Percentiles rank a stretch among this genome's conserved stretches.
These are phyloP conservation scores for Crotalus viridis DNA, from an alignment of 2,113 vertebrate species.

Conservation along the genomic window DNA sequence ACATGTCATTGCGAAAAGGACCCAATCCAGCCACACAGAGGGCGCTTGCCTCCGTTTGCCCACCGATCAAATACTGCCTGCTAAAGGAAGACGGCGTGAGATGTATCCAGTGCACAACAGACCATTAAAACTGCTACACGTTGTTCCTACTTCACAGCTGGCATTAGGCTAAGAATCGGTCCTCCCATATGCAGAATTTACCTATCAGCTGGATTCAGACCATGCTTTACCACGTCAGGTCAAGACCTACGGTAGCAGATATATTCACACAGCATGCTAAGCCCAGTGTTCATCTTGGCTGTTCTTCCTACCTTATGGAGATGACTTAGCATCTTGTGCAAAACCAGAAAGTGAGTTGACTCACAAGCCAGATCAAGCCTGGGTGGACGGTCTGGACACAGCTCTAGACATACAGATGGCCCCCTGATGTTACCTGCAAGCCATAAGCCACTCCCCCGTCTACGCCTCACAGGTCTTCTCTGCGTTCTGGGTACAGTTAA, in stretches of 20 bases:
- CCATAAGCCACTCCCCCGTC: neutral
- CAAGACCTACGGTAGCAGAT: neutral
- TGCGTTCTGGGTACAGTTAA: slow-evolving; percentile 69
- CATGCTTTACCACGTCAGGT: neutral
- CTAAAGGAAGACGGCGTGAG: slow-evolving; percentile 12
- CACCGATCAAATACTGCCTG: slow-evolving; percentile 16
- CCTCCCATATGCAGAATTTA: neutral
- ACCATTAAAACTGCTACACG: slow-evolving; percentile 39
- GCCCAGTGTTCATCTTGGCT: neutral
- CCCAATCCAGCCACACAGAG: neutral
- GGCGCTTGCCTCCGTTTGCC: neutral
- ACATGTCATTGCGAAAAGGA: slow-evolving; percentile 21
- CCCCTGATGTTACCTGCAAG: neutral
- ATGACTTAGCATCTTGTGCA: neutral
- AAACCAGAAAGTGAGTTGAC: neutral
- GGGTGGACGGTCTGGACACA: neutral
- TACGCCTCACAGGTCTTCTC: slow-evolving; percentile 55
- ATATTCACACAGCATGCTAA: neutral
- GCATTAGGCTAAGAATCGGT: slow-evolving; percentile 25
- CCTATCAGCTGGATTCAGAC: neutral
- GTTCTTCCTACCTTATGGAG: neutral
- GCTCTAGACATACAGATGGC: neutral
- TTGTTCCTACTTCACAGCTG: slow-evolving; percentile 32
- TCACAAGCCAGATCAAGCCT: neutral
- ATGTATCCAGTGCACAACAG: slow-evolving; percentile 28